These are phyloP conservation scores for Steinernema feltiae DNA, from an alignment of 1,140 invertebrate genomes.

Conservation along the genomic window DNA sequence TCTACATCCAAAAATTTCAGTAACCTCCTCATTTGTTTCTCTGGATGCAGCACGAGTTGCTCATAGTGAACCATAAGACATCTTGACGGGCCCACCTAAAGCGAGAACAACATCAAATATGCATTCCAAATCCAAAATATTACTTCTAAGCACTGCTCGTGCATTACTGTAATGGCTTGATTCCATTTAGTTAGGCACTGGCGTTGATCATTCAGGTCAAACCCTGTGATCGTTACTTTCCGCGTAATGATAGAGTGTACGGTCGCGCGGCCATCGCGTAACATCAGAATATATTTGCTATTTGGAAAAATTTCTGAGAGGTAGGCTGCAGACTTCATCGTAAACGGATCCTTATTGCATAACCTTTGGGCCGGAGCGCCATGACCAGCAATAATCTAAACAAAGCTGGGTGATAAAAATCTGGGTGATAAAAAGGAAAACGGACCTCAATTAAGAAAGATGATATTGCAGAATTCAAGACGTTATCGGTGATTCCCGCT, in stretches of 20 bases:
- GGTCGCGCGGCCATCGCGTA: constrained; percentile 89
- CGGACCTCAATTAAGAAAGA: constrained; percentile 81
- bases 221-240: constrained; percentile 91
- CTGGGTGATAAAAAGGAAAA: constrained; percentile 16
- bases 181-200: constrained; percentile 94
- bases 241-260: constrained; percentile 95
- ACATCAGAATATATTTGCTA: constrained; percentile 94
- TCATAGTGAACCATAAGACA: constrained; percentile 93
- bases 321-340: constrained; percentile 84
- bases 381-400: constrained; percentile 78
- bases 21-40: constrained; percentile 79
- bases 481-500: constrained; percentile 84
- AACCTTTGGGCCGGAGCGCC: constrained; percentile 80
- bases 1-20: constrained; percentile 82
- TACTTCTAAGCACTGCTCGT: constrained; percentile 71
- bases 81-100: constrained; percentile 70
- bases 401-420: not conserved
- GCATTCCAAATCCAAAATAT: not conserved
- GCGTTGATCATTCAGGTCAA: constrained; percentile 82
- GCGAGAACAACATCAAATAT: not conserved
- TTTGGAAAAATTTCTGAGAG: constrained; percentile 66
- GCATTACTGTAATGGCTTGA: constrained; percentile 83
- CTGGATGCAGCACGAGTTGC: constrained; percentile 87
- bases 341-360: constrained; percentile 97
- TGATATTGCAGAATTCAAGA: constrained; percentile 86